Conservation (phyloP, 1,140 invertebrate genomes). For the Neelides sp. region DNA sequence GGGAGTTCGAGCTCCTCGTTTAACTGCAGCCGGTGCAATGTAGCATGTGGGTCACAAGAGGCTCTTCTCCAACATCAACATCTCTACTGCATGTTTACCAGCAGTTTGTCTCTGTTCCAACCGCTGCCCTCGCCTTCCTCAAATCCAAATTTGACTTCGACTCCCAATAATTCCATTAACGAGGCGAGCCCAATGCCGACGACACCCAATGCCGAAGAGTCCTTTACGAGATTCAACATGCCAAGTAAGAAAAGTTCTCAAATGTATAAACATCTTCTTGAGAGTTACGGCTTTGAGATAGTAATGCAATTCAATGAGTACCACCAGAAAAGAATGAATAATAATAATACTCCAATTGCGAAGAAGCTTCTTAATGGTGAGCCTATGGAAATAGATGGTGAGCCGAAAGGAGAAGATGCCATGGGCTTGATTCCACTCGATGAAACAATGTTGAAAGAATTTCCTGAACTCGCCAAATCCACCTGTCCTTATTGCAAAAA, state of each 20-base stretch:
- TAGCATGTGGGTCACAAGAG: slow-evolving; percentile 63
- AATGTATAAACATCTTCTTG: slow-evolving; percentile 78
- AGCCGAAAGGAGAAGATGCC: slow-evolving; percentile 34
- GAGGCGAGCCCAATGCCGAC: background rate
- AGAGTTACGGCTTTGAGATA: slow-evolving; percentile 87
- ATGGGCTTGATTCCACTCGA: slow-evolving; percentile 37
- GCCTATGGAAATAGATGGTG: slow-evolving; percentile 37
- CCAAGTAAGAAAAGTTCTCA: slow-evolving; percentile 58
- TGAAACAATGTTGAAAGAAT: slow-evolving; percentile 42
- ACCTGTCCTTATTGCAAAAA: slow-evolving; percentile 81
- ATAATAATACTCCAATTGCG: slow-evolving; percentile 38
- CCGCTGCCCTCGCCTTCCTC: slow-evolving; percentile 33
- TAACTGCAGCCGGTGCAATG: slow-evolving; percentile 60
- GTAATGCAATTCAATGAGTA: slow-evolving; percentile 94
- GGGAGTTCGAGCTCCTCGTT: too few relatives aligned
- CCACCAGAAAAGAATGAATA: slow-evolving; percentile 54
- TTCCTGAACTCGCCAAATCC: slow-evolving; percentile 56
- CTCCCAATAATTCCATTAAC: slow-evolving; percentile 19
- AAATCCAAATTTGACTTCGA: slow-evolving; percentile 32
- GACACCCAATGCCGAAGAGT: slow-evolving; percentile 25
- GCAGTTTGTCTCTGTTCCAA: slow-evolving; percentile 47
- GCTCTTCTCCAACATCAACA: slow-evolving; percentile 69
- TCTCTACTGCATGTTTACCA: slow-evolving; percentile 62
- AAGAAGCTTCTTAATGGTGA: slow-evolving; percentile 36
- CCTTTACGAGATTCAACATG: slow-evolving; percentile 34